These are phyloP conservation scores for Notospermus geniculatus DNA, from an alignment of 1,140 invertebrate species.

Conservation along the genomic window DNA sequence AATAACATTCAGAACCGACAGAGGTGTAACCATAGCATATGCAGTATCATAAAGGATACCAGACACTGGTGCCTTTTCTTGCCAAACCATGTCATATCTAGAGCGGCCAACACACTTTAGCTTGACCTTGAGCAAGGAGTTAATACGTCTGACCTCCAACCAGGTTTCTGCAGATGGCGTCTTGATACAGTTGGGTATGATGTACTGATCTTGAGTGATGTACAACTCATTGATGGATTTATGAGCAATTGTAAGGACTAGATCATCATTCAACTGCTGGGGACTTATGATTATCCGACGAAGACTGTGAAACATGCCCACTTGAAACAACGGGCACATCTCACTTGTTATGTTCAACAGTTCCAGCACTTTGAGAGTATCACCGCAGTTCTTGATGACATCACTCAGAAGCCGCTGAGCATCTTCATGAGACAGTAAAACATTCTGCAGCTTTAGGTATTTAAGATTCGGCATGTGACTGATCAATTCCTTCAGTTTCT, in stretches of 20 bases:
- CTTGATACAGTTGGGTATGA: background rate
- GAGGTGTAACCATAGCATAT: constrained; percentile 29
- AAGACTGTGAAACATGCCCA: constrained; percentile 74
- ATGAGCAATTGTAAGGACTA: constrained; percentile 58
- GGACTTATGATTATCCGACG: constrained; percentile 73
- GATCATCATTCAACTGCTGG: constrained; percentile 77
- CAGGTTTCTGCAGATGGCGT: constrained; percentile 43
- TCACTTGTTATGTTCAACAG: constrained; percentile 74
- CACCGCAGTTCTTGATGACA: constrained; percentile 62
- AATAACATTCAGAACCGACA: constrained; percentile 27
- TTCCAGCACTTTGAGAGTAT: constrained; percentile 65
- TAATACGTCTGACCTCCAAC: constrained; percentile 34
- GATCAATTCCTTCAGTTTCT: constrained; percentile 59
- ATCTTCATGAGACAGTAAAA: constrained; percentile 68
- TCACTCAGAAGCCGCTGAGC: constrained; percentile 68
- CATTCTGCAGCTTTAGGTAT: constrained; percentile 70
- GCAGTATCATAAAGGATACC: constrained; percentile 37
- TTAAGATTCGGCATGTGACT: constrained; percentile 66
- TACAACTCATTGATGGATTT: constrained; percentile 69
- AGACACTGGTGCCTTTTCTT: constrained; percentile 43
- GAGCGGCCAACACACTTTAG: constrained; percentile 33
- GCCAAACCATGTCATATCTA: constrained; percentile 31
- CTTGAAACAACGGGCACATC: constrained; percentile 72
- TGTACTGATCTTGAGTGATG: constrained; percentile 74
- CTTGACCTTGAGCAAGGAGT: constrained; percentile 34